Percentiles rank a stretch among this genome's conserved stretches.
Conservation (phyloP, 1,140 invertebrate genomes). For the Drosophila melanica region DNA sequence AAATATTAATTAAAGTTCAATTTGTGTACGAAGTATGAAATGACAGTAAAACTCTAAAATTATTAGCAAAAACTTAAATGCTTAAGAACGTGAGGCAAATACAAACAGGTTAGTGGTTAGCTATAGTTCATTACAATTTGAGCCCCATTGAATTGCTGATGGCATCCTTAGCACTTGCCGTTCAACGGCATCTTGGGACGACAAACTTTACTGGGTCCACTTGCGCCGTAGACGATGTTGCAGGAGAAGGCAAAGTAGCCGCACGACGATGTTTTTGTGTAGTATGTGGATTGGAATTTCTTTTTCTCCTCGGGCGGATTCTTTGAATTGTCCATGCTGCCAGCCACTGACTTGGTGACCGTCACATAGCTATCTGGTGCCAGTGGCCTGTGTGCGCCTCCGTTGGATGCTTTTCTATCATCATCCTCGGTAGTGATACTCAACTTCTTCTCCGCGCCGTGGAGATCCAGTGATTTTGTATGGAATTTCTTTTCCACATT, state of each 20-base stretch:
- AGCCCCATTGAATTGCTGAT: slow-evolving; percentile 53
- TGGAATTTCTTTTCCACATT: slow-evolving; percentile 83
- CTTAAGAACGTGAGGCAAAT: slow-evolving; percentile 58
- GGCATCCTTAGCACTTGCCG: slow-evolving; percentile 72
- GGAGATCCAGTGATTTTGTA: slow-evolving; percentile 72
- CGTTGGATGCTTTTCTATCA: slow-evolving; percentile 72
- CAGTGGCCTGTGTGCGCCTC: slow-evolving; percentile 73
- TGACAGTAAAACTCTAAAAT: slow-evolving; percentile 61
- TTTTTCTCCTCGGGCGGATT: slow-evolving; percentile 86
- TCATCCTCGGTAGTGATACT: slow-evolving; percentile 77
- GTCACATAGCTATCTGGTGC: slow-evolving; percentile 87
- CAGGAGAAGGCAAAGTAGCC: slow-evolving; percentile 94
- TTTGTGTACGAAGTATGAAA: slow-evolving; percentile 51
- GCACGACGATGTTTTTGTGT: slow-evolving; percentile 92
- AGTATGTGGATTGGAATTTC: slow-evolving; percentile 90
- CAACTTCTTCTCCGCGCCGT: slow-evolving; percentile 55
- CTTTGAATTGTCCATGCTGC: slow-evolving; percentile 87
- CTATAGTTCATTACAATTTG: slow-evolving; percentile 49
- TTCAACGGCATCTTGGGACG: slow-evolving; percentile 87
- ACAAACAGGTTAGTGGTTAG: slow-evolving; percentile 55
- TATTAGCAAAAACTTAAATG: slow-evolving; percentile 61
- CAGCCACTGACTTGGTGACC: slow-evolving; percentile 90
- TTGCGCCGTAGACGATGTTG: slow-evolving; percentile 90
- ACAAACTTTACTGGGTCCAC: slow-evolving; percentile 91
- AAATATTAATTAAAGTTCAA: slow-evolving; percentile 75